Percentiles rank a stretch among this genome's conserved stretches.
These are phyloP conservation scores for Ia io DNA, from an alignment of 2,113 vertebrate species.

Conservation along the genomic window DNA sequence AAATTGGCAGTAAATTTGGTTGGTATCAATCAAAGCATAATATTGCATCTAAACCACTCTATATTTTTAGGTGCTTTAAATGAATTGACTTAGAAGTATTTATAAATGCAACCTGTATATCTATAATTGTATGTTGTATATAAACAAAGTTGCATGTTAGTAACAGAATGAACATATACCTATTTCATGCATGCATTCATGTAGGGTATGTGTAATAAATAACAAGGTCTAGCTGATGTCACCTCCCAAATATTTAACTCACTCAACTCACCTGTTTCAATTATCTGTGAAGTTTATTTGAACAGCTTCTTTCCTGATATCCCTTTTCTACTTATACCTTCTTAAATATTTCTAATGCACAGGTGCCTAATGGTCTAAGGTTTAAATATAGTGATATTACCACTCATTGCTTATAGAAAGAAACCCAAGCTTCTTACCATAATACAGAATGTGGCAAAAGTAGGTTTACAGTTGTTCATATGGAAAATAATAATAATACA, in stretches of 20 bases:
- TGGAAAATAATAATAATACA: neutral
- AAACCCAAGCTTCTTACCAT: neutral
- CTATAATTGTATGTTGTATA: neutral
- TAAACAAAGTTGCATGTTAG: neutral
- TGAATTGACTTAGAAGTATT: neutral
- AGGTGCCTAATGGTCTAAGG: neutral
- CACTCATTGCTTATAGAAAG: neutral
- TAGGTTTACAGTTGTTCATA: neutral
- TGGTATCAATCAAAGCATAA: neutral
- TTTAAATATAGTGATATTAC: neutral
- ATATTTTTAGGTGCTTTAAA: neutral
- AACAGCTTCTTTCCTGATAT: neutral
- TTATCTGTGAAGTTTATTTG: neutral
- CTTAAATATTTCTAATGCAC: neutral
- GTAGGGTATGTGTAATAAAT: neutral
- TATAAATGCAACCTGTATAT: neutral
- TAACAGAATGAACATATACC: neutral
- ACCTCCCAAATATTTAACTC: neutral
- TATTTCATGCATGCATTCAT: neutral
- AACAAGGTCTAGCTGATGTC: neutral
- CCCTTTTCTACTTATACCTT: neutral
- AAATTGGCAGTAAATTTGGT: neutral
- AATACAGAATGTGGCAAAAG: neutral
- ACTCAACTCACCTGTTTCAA: neutral
- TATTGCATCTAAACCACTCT: neutral